Evolutionary conservation across 1,140 invertebrate genomes (phyloP), one percentile per base, ranked within the genome.

Genomic region (Drosophila suzukii): DNA sequence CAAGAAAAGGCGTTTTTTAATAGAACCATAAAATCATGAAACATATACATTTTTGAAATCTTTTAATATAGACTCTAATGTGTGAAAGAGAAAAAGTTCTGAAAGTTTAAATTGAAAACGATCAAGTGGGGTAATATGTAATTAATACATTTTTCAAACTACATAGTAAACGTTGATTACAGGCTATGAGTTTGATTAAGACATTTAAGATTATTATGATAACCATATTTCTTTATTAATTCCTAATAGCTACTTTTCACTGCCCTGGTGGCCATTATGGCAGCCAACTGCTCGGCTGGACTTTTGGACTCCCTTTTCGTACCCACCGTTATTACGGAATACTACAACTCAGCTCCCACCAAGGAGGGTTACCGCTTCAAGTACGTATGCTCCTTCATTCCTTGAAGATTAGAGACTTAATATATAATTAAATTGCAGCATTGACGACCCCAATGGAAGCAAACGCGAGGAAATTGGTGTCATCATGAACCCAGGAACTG

Each of bases 401-500:
- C 8, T 3, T 6, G 20, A 6, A 30, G 24, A 47, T 13, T 7
- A 0, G 0, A 20, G 12, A 20, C n/a, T 2, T 46, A 44, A 65
- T 3, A 6, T 41, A 11, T 17, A 24, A 38, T 39, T 4, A 17
- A 8, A 91, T 66, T 53, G 39, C 68, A 91, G 58, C 13, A 10
- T 57, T 11, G 20, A 62, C 11, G 91, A 92, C 41, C 82, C 88
- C 13, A 88, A 92, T 80, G 90, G 88, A 49, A 89, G 82, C 76
- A 78, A 65, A 17, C 88, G 90, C 27, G 90, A 92, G 65, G 91
- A 92, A 70, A 71, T 90, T 2, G 91, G 91, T 54, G 65, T 92
- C 24, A 68, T 92, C 17, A 75, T 92, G 80, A 92, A 92, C 63
- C 88, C 91, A 0, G 91, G 80, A 30, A 90, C 91, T 2, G 53